Evolutionary conservation across 2,888 invertebrate species (phyloP), one percentile per base, ranked within the genome.

Genomic region (Hoplodrina blanda): DNA sequence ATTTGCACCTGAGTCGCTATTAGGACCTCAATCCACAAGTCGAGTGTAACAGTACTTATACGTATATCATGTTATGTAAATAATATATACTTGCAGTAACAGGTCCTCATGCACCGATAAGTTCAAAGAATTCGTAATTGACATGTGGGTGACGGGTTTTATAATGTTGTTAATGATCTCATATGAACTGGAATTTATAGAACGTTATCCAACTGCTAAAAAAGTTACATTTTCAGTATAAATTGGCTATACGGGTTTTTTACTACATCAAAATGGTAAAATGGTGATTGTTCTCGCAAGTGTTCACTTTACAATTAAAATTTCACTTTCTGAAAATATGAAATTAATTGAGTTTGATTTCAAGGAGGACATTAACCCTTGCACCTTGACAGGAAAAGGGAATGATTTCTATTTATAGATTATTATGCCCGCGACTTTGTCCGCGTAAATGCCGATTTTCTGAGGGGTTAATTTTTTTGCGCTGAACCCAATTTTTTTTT

Each of bases 1-100:
- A 80, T 80, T 78, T 67, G 85, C 87, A 89, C 85, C 78, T 86
- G 86, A 84, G 75, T 66, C 65, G 55, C 64, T 68, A 49, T 72
- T 71, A 69, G 63, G 75, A 57, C 37, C 53, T 53, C 37, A 59
- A 66, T 65, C 68, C 55, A 50, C 68, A 66, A 65, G 57, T 50
- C 44, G 19, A 65, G 59, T 73, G 70, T 56, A 64, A 72, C 66
- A 73, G 65, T 57, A 68, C 67, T 69, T 64, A 64, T 67, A 56
- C 72, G 66, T 62, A 64, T 50, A 73, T 64, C 60, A 20, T 7
- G 73, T 84, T 85, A 85, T 78, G 66, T 67, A 75, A 75, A 78
- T 72, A 71, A 55, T 64, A 54, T 64, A 54, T 25, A 50, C 65
- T 17, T 62, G 56, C 20, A 50, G 41, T 56, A n/a, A 76, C 74